Evolutionary conservation across 2,113 vertebrate species (phyloP), one percentile per base, ranked within the genome.

Genomic region (Pardalotus punctatus): DNA sequence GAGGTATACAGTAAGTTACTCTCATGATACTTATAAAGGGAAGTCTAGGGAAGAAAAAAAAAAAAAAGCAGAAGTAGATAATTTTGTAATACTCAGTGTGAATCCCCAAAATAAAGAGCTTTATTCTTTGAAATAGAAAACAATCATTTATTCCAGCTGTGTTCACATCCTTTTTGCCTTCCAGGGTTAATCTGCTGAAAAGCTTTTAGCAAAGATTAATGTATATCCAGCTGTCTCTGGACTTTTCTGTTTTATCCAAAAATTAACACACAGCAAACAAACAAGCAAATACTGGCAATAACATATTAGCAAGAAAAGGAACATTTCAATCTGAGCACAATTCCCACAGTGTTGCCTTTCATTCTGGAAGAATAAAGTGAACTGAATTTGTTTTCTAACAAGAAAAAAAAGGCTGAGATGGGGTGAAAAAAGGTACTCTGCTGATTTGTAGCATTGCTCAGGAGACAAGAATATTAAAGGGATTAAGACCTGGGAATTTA

Each of bases 171-270:
- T 95, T 94, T 95, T 65, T 87, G 66, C 84, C 79, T 93, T 90
- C 66, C 89, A 95, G 81, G 54, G 67, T 91, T 96, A 95, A 95
- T 94, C 90, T 81, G 90, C 54, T 93, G 79, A 95, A 92, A 93
- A 86, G 74, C 64, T 95, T 95, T 96, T 88, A 93, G 86, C 79
- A 77, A 76, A 95, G 90, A 96, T 95, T 94, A 94, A 91, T 89
- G 73, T 90, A 93, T 81, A 94, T 87, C 73, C 81, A 84, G 29
- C 90, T 87, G 70, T 48, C 78, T 72, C 81, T 81, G 53, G 40
- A 66, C 21, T 90, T 89, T 15, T 72, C 23, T 66, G 42, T 81
- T 93, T 79, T 56, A 76, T 81, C 48, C 53, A 71, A 76, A 93
- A 96, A 79, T 79, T 81, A 85, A 81, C 20, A 43, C 14, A 31